Evolutionary conservation across 2,888 invertebrate species (phyloP).

Genomic region (Drosophila vallismaia): DNA sequence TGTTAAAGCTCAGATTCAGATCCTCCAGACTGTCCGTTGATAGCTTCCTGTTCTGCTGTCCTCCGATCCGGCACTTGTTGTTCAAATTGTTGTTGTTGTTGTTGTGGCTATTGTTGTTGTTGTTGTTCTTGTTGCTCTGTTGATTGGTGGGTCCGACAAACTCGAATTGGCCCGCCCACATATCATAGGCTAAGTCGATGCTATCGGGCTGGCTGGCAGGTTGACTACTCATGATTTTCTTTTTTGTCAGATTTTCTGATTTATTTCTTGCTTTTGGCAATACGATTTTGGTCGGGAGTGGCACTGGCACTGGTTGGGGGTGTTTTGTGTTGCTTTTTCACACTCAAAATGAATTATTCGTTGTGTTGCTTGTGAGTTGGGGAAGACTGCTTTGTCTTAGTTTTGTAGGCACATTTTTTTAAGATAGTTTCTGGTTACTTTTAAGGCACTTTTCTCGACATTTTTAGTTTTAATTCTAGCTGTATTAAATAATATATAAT

Average conservation of each 20-base stretch:
- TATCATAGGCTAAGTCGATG: slow-evolving; percentile 91
- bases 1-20: slow-evolving; percentile 81
- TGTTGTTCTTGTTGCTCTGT: slow-evolving; percentile 44
- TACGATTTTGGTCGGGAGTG: slow-evolving; percentile 51
- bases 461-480: slow-evolving; percentile 29
- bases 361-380: slow-evolving; percentile 10
- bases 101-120: slow-evolving; percentile 44
- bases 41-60: slow-evolving; percentile 71
- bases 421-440: slow-evolving; percentile 21
- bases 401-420: slow-evolving; percentile 63
- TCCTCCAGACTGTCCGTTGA: slow-evolving; percentile 83
- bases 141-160: slow-evolving; percentile 86
- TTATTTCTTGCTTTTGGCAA: slow-evolving; percentile 37
- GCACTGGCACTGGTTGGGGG: slow-evolving; percentile 66
- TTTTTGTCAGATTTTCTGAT: slow-evolving; percentile 6
- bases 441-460: slow-evolving; percentile 58
- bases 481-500: background rate
- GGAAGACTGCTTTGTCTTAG: slow-evolving; percentile 58
- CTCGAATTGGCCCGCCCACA: slow-evolving; percentile 95
- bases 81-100: slow-evolving; percentile 50
- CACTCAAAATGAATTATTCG: slow-evolving; percentile 41
- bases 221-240: slow-evolving; percentile 82
- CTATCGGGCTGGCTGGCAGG: slow-evolving; percentile 85
- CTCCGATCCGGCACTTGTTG: slow-evolving; percentile 71
- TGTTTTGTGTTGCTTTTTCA: slow-evolving; percentile 31